Base-by-base conservation (phyloP, 2,113 vertebrate genomes). In the Alligator mississippiensis region DNA sequence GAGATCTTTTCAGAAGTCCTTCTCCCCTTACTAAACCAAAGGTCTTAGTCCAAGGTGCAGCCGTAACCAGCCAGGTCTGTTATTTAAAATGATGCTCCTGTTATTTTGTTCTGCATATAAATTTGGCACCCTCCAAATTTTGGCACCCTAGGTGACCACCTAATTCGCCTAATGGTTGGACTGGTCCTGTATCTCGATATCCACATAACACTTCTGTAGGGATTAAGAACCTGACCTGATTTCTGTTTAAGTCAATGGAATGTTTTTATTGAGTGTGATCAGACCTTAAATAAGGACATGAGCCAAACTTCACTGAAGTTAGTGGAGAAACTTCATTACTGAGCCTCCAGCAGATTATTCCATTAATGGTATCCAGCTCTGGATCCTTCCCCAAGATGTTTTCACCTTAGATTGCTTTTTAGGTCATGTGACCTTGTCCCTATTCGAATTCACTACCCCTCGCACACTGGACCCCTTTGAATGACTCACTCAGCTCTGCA, bases 401-500 rank as follows among this genome's bases (percentile, higher is more conserved):
- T 80, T 61, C 7, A 54, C 72, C 89, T 87, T 85, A 87, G 66
- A 80, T 82, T 93, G 61, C 57, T 90, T 77, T 47, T 61, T 13
- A 4, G 28, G 82, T 82, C 80, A 14, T 7, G 14, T 47, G 12
- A 13, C 81, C 80, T 25, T 1, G 0, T 87, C 88, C 88, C 4
- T 25, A 27, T 72, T 18, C 58, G 2, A 1, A 54, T 82, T 90
- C 82, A 24, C 1, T 1, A 87, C 64, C 34, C 85, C 66, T 30
- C 1, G 66, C 87, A 86, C 63, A 58, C 84, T 5, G 38, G 92
- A 89, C 82, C 77, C 38, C 82, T 21, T 91, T 79, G 84, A 87
- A 93, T 92, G n/a, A 78, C 87, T 64, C 81, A 79, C 34, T 90
- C 87, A 95, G 80, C 90, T 28, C 64, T 38, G n/a, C 84, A 76